These are phyloP conservation scores for Drosophila prolongata DNA, from an alignment of 2,888 invertebrate species.

Conservation along the genomic window DNA sequence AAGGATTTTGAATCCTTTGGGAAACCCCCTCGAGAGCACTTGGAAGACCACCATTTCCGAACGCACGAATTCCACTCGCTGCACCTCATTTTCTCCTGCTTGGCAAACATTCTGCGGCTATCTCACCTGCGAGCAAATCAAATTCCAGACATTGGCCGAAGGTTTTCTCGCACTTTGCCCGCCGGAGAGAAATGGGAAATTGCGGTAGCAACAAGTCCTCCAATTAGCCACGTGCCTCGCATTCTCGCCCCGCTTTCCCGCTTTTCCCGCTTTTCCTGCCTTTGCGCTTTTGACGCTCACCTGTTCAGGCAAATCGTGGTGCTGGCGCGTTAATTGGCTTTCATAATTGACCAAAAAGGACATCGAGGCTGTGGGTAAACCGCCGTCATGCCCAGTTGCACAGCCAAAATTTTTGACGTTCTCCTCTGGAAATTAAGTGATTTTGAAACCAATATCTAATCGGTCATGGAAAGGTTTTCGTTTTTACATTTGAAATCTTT, in stretches of 20 bases:
- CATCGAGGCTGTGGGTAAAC: conserved; percentile 19
- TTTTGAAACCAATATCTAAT: no score
- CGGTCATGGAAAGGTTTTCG: no score
- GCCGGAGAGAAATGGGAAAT: conserved; percentile 24
- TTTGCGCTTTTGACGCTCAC: neutral
- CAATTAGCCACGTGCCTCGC: conserved; percentile 37
- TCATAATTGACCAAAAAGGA: conserved; percentile 42
- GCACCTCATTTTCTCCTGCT: conserved; percentile 4
- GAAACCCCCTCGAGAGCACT: neutral
- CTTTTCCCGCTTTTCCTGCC: neutral
- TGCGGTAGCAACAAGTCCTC: conserved; percentile 42
- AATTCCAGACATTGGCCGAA: conserved; percentile 37
- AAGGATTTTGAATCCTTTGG: neutral
- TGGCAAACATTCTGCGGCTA: conserved; percentile 21
- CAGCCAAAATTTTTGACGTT: neutral
- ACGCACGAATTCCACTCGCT: neutral
- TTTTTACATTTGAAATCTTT: neutral
- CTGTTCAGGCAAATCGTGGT: conserved; percentile 22
- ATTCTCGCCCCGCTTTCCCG: conserved; percentile 5
- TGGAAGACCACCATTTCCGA: neutral
- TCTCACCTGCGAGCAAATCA: conserved; percentile 28
- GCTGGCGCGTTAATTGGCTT: conserved; percentile 38
- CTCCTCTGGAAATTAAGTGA: no score
- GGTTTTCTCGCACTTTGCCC: conserved; percentile 23
- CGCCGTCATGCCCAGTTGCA: neutral